Percentiles rank a stretch among this genome's conserved stretches.
phyloP scores from a whole-genome alignment of 2,113 vertebrate genomes.

The Vombatus ursinus region DNA sequence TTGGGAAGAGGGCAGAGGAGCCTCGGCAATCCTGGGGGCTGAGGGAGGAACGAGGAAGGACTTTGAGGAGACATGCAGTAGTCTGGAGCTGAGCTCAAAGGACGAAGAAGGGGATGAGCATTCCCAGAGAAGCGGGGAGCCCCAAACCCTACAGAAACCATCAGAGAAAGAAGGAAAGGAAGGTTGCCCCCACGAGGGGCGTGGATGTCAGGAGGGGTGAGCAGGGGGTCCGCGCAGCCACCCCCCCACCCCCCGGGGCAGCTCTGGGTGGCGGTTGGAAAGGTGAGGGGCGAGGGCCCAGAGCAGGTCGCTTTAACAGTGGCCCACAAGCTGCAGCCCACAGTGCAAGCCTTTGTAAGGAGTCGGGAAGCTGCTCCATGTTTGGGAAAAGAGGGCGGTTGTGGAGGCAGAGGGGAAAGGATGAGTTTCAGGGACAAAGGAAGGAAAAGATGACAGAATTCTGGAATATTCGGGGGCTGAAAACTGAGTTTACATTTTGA shows the following conservation, averaged over 20 bases:
- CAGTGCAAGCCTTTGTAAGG: constrained; percentile 18
- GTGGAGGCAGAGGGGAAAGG: constrained; percentile 63
- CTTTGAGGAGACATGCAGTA: too few relatives aligned
- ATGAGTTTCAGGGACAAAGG: constrained; percentile 74
- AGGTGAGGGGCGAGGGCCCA: neutral
- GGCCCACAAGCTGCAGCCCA: constrained; percentile 48
- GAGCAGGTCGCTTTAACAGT: constrained; percentile 64
- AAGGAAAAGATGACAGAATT: constrained; percentile 77
- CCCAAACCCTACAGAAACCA: neutral
- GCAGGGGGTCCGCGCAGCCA: too few relatives aligned
- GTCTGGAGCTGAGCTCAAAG: neutral
- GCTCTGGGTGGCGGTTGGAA: neutral
- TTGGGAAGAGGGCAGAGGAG: neutral
- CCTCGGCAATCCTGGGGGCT: too few relatives aligned
- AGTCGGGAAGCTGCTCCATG: constrained; percentile 17
- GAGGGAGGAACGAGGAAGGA: neutral
- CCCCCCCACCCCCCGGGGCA: too few relatives aligned
- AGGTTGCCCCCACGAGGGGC: too few relatives aligned
- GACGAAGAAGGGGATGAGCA: neutral
- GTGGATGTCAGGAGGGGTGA: too few relatives aligned
- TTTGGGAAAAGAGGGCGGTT: constrained; percentile 47
- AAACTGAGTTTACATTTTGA: constrained; percentile 58
- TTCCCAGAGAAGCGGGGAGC: neutral
- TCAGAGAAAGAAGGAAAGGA: too few relatives aligned
- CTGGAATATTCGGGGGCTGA: constrained; percentile 61